A percentile compares a stretch with the other conserved stretches of the same genome.
These are phyloP conservation scores for Drosophila fuyamai DNA, from an alignment of 1,140 invertebrate species.

Conservation along the genomic window DNA sequence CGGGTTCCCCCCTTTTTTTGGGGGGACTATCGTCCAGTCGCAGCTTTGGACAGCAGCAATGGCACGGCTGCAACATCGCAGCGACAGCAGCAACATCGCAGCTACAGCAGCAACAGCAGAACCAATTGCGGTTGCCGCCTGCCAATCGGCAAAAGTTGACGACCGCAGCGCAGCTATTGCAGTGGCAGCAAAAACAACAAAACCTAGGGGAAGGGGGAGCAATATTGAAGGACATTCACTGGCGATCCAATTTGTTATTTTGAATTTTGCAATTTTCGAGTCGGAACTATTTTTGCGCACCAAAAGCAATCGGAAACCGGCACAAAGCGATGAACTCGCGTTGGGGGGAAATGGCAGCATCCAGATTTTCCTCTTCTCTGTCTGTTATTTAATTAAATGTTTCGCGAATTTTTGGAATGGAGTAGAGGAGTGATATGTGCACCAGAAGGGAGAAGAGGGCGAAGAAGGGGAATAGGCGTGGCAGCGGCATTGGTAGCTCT, in stretches of 20 bases:
- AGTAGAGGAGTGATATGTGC: no score
- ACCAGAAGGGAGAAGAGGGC: no score
- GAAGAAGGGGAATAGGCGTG: slow-evolving; percentile 5
- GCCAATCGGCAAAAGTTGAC: slow-evolving; percentile 77
- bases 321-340: slow-evolving; percentile 21
- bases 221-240: slow-evolving; percentile 20
- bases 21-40: slow-evolving; percentile 43
- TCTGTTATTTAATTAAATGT: slow-evolving; percentile 77
- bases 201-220: not conserved
- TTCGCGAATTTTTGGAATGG: slow-evolving; percentile 40
- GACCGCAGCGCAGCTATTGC: slow-evolving; percentile 62
- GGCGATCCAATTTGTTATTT: slow-evolving; percentile 78
- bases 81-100: slow-evolving; percentile 14
- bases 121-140: slow-evolving; percentile 78
- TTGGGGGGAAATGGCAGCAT: not conserved
- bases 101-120: slow-evolving; percentile 27
- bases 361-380: slow-evolving; percentile 18
- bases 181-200: slow-evolving; percentile 51
- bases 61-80: slow-evolving; percentile 5
- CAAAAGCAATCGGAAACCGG: slow-evolving; percentile 55
- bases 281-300: slow-evolving; percentile 61
- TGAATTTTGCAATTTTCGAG: slow-evolving; percentile 77
- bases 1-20: not conserved
- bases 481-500: slow-evolving; percentile 7
- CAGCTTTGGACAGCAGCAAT: slow-evolving; percentile 49